Evolutionary conservation across 2,797 vertebrate species (phyloP).

Genomic region (Scolopax rusticola): DNA sequence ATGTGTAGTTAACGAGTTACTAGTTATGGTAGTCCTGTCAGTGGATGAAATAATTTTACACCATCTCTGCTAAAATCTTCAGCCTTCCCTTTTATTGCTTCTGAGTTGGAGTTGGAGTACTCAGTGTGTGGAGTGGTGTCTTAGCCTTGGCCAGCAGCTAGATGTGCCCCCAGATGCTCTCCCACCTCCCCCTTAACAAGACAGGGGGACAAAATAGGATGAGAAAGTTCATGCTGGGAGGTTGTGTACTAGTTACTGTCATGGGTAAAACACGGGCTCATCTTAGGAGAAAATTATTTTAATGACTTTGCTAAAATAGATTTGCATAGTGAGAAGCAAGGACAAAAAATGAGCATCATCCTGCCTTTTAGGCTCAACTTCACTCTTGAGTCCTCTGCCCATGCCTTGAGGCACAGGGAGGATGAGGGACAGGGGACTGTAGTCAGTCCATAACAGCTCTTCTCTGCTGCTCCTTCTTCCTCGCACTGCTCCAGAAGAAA

Average conservation of each 20-base stretch:
- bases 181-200: neutral
- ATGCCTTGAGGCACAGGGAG: rapidly evolving
- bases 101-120: neutral
- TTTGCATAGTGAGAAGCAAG: neutral
- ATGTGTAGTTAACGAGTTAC: neutral
- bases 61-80: neutral
- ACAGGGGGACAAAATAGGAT: neutral
- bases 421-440: neutral
- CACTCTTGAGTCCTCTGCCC: neutral
- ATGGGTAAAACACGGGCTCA: neutral
- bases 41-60: neutral
- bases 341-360: neutral
- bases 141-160: neutral
- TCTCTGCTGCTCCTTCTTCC: neutral
- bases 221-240: neutral
- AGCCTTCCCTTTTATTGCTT: neutral
- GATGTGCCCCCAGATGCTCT: neutral
- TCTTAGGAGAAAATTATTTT: neutral
- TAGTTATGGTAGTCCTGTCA: neutral
- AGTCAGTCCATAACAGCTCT: neutral
- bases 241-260: neutral
- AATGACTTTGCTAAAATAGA: neutral
- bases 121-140: too few species aligned
- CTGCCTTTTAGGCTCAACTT: neutral
- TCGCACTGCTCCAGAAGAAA: neutral